These are phyloP conservation scores for Argyresthia albistria DNA, from an alignment of 2,888 invertebrate species.

Conservation along the genomic window DNA sequence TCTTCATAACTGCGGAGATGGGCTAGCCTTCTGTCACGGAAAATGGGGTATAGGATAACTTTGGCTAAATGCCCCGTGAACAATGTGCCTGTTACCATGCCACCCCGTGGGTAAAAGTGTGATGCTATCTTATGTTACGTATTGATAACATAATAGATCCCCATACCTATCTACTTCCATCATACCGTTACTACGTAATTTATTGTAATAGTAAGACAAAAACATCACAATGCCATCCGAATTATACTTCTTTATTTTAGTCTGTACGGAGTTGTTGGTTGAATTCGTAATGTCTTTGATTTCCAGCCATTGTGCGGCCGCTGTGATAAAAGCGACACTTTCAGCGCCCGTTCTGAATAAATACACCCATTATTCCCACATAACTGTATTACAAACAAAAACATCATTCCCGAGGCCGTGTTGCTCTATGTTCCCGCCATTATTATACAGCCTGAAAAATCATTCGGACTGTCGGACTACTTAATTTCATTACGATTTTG, in stretches of 20 bases:
- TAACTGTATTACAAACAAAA: conserved; percentile 65
- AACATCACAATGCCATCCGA: conserved; percentile 26
- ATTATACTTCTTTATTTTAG: conserved; percentile 36
- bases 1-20: too few relatives aligned
- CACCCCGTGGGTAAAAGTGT: too few relatives aligned
- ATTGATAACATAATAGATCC: too few relatives aligned
- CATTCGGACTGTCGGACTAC: conserved; percentile 31
- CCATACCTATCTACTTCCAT: too few relatives aligned
- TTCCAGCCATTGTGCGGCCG: conserved; percentile 49
- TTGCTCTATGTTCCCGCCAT: too few relatives aligned
- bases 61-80: too few relatives aligned
- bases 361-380: conserved; percentile 64
- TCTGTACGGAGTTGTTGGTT: conserved; percentile 54
- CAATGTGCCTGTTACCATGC: too few relatives aligned
- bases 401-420: too few relatives aligned
- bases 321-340: conserved; percentile 67
- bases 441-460: conserved; percentile 46
- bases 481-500: conserved; percentile 47
- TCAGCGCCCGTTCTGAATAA: conserved; percentile 56
- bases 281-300: conserved; percentile 68
- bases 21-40: too few relatives aligned
- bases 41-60: too few relatives aligned
- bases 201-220: conserved; percentile 10
- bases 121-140: too few relatives aligned
- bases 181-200: too few relatives aligned